phyloP scores from a whole-genome alignment of 2,888 invertebrate genomes.

The Sympetrum striolatum region DNA sequence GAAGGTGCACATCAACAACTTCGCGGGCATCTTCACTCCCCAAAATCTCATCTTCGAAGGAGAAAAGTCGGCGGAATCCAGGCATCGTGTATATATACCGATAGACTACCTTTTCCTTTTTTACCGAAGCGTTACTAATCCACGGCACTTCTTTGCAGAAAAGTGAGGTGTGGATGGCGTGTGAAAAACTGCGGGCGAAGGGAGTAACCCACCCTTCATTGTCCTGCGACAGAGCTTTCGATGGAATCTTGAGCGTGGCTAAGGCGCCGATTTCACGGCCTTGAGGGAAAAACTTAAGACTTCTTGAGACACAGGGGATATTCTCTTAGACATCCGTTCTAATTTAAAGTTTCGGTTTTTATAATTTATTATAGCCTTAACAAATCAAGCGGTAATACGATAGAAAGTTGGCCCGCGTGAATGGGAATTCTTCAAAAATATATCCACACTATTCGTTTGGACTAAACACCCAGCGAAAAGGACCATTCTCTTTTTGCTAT shows the following conservation, averaged over 20 bases:
- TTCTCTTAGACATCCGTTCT: too few relatives aligned
- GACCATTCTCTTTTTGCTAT: too few relatives aligned
- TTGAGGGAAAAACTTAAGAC: not conserved
- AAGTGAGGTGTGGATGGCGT: not conserved
- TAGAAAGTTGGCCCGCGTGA: too few relatives aligned
- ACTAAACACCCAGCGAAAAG: too few relatives aligned
- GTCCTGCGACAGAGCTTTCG: not conserved
- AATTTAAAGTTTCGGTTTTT: too few relatives aligned
- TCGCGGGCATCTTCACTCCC: not conserved
- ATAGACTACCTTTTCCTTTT: not conserved
- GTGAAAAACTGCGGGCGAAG: not conserved
- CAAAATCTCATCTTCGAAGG: not conserved
- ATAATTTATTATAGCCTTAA: too few relatives aligned
- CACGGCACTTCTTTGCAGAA: not conserved
- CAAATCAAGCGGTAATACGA: too few relatives aligned
- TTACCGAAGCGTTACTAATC: not conserved
- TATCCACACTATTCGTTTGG: too few relatives aligned
- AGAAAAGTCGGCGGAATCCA: not conserved
- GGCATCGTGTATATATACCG: not conserved
- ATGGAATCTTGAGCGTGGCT: not conserved
- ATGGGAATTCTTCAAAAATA: too few relatives aligned
- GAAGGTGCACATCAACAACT: not conserved
- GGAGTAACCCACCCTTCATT: not conserved
- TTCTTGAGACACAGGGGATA: too few relatives aligned
- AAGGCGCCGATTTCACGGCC: conserved; percentile 1